A percentile compares a stretch with the other conserved stretches of the same genome.
Conservation (phyloP, 2,113 vertebrate species). For the Cinclus cinclus region DNA sequence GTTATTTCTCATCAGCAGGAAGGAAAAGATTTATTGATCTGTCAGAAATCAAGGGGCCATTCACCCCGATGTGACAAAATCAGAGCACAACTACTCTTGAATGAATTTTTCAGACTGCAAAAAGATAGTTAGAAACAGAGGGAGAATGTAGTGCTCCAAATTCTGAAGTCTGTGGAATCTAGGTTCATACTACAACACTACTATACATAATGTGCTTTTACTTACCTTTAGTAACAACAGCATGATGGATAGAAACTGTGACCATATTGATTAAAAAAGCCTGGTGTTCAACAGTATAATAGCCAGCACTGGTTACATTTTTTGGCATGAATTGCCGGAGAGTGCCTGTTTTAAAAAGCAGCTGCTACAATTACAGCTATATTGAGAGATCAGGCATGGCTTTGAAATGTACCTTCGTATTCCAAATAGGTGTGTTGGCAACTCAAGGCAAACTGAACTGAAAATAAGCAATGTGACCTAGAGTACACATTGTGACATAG, state of each 20-base stretch:
- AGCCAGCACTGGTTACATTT: neutral
- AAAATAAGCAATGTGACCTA: neutral
- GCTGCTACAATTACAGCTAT: neutral
- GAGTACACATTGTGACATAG: neutral
- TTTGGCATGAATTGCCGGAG: neutral
- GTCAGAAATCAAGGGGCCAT: neutral
- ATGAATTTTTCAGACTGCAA: neutral
- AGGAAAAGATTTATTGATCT: neutral
- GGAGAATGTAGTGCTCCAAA: neutral
- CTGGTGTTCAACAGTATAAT: neutral
- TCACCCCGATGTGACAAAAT: neutral
- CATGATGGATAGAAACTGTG: neutral
- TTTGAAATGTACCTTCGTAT: neutral
- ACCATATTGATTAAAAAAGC: neutral
- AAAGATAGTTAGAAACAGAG: constrained; percentile 7
- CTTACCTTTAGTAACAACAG: neutral
- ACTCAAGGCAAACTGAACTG: neutral
- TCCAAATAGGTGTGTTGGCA: neutral
- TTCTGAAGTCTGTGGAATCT: constrained; percentile 1
- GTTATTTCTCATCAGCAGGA: neutral
- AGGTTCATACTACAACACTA: neutral
- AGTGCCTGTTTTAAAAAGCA: neutral
- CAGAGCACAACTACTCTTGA: neutral
- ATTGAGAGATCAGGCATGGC: neutral
- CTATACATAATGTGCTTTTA: neutral